Evolutionary conservation across 2,888 invertebrate genomes (phyloP), one percentile per base, ranked within the genome.

Genomic region (Netelia inedita): DNA sequence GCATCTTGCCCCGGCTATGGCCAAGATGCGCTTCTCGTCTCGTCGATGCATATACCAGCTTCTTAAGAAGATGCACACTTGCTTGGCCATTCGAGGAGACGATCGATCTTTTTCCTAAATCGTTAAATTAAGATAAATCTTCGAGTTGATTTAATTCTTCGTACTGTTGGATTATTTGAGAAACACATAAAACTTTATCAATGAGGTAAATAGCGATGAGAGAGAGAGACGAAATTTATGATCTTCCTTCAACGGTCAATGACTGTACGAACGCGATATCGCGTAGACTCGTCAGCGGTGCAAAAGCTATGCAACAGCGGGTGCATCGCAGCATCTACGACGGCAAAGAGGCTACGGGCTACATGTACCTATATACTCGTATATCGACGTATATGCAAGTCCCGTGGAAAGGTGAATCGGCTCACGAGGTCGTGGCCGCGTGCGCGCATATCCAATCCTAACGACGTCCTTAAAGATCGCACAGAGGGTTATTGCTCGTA

Each of bases 371-470:
- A 28, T 28, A 28, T 5, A 28, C 28, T 72, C 55, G 43, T 53
- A 73, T 78, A 81, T 68, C 35, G 21, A 53, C 16, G 53, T 53
- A 53, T 53, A 53, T 50, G 50, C n/a, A 53, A 73, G 68, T 21
- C 55, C 85, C 87, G 89, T 86, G 88, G 88, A 90, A 89, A 90
- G 91, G 91, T 91, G 89, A 91, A 88, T 87, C 89, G 87, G 88
- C 88, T 88, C 90, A 86, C 89, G 91, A 91, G 92, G 92, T 92
- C 92, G 91, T 89, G 92, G 89, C 91, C 90, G 89, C 90, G 92
- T 89, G 91, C 90, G 89, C 90, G 92, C 90, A 91, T 89, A 92
- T 91, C 90, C 92, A 89, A 87, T 86, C 90, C 89, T 91, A 92
- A 92, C 92, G 91, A 92, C 90, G 91, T 91, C 91, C 90, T 91